Conservation (phyloP, 2,797 vertebrate species). For the Petrocephalus sullivani region DNA sequence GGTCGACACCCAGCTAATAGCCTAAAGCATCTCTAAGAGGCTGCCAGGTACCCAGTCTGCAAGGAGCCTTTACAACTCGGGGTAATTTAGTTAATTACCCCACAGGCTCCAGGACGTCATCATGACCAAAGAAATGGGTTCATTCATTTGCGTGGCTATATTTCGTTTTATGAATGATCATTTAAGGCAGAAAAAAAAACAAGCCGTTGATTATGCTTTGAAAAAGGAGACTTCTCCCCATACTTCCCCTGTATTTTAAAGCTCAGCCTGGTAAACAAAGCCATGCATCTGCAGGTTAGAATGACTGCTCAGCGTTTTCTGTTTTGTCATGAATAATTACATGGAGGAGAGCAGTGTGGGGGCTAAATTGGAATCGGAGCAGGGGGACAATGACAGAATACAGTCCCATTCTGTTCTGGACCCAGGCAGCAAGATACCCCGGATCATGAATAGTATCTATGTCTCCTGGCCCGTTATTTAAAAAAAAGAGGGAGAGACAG, state of each 20-base stretch:
- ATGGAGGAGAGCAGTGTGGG: neutral
- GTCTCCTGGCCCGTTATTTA: neutral
- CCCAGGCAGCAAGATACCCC: neutral
- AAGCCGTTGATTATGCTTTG: neutral
- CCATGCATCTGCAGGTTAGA: neutral
- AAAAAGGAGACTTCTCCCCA: neutral
- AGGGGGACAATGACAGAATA: slow-evolving; percentile 7
- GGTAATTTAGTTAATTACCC: slow-evolving; percentile 25
- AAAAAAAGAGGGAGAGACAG: neutral
- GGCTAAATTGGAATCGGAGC: neutral
- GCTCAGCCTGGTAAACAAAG: neutral
- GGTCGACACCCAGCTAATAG: neutral
- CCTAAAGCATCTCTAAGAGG: neutral
- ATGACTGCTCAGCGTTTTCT: neutral
- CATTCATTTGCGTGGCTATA: neutral
- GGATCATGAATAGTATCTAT: neutral
- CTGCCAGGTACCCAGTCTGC: neutral
- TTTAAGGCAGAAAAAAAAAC: neutral
- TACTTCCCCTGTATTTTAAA: neutral
- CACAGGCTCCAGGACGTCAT: neutral
- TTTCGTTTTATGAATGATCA: neutral
- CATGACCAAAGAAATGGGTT: neutral
- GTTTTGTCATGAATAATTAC: neutral
- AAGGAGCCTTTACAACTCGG: neutral
- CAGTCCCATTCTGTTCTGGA: too few species aligned